These are phyloP conservation scores for Cirrhinus molitorella DNA, from an alignment of 2,797 vertebrate species.

Conservation along the genomic window DNA sequence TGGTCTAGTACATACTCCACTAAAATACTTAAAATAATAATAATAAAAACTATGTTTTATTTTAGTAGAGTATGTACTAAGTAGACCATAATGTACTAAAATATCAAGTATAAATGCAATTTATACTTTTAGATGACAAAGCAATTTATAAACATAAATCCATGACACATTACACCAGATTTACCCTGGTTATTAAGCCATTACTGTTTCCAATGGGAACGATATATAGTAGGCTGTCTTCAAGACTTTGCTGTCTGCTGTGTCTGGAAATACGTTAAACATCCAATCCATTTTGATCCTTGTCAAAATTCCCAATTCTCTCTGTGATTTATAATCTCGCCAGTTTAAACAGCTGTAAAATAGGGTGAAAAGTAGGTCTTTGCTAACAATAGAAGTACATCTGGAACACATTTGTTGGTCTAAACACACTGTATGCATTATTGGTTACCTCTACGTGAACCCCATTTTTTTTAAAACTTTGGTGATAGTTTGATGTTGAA, in stretches of 20 bases:
- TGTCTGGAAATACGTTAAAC: constrained; percentile 47
- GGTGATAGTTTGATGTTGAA: constrained; percentile 11
- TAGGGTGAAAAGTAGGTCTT: constrained; percentile 53
- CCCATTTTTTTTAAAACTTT: constrained; percentile 42
- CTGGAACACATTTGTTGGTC: constrained; percentile 63
- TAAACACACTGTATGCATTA: constrained; percentile 29
- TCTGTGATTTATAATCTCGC: constrained; percentile 65
- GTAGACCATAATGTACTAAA: background rate
- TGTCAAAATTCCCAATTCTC: constrained; percentile 60
- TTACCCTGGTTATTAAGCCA: background rate
- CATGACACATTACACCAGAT: background rate
- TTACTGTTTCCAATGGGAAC: background rate
- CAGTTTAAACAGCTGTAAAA: constrained; percentile 60
- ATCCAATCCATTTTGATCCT: constrained; percentile 59
- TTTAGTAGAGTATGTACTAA: background rate
- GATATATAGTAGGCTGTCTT: background rate
- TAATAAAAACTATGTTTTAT: background rate
- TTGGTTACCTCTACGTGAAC: constrained; percentile 58
- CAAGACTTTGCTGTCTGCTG: constrained; percentile 1
- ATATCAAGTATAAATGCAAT: background rate
- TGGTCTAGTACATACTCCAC: background rate
- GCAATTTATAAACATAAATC: background rate
- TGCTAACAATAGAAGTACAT: constrained; percentile 57
- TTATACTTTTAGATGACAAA: background rate
- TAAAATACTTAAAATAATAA: background rate